Base-by-base conservation (phyloP, 1,140 invertebrate genomes). In the Formica exsecta region DNA sequence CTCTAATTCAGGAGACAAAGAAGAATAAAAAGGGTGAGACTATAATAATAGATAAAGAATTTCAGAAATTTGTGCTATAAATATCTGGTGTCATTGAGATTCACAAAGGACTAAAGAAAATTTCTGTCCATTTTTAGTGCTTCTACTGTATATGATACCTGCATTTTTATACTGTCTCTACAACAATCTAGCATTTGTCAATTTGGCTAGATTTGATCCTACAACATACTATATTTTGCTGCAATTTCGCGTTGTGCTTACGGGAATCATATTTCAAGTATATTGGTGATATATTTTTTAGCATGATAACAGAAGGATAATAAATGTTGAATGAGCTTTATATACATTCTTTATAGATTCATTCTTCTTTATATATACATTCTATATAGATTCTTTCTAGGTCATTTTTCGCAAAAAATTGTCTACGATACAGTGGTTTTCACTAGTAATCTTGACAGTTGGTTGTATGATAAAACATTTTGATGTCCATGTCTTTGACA, bases 151-250 rank as follows among this genome's bases (percentile, higher is more conserved):
- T 92, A 97, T 99, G 95, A 96, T 99, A 76, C 98, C 98, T 62
- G 97, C 98, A 7, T 96, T 98, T 89, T 95, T 99, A 41, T 99
- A 99, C 94, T 99, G 98, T 93, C 95, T 99, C 4, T 99, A 99
- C 95, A 99, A 99, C 93, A 99, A 99, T 95, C 96, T 99, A 89
- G 97, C 98, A 13, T 99, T 99, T 95, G 96, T 98, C 29, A 99
- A 99, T 95, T 95, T 99, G 86, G 97, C 97, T 25, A 96, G 96
- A 32, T 99, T 99, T 95, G 98, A 99, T 94, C 98, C 98, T 7
- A 99, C 98, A 9, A 99, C 98, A 9, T 99, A 99, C 93, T 99
- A 98, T 94, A 95, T 99, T 36, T 95, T 99, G n/a, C 95, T 99
- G 8, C 98, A 99, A 95, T 96, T 99, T 74, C 95, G 99, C 91